Base-by-base conservation (phyloP, 30 jellyfish, hydroid and myxozoan genomes). In the Hydractinia echinata region DNA sequence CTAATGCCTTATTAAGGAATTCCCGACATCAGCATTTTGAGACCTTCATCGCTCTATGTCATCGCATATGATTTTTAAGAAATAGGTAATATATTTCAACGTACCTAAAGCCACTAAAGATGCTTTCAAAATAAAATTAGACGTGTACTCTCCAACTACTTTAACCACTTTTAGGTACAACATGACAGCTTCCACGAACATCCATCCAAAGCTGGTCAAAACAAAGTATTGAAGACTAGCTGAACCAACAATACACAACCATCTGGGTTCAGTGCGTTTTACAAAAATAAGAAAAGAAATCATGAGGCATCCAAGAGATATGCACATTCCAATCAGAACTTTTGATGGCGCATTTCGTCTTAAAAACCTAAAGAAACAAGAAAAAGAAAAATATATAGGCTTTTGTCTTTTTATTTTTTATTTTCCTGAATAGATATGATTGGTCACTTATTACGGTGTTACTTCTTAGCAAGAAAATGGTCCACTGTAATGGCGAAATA, bases 91-190 rank as follows among this genome's bases (percentile, higher is more conserved):
- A 30, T 0, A 30, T 2, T 30, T 11, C 1, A 9, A 3, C 67
- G 60, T 9, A 71, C 81, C 81, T 3, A 52, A 8, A 8, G 81
- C 50, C 60, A 39, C 81, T 7, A 71, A 52, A 7, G 60, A 50
- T 19, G 81, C 55, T 71, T 71, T 71, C 52, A 71, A 7, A 4
- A 71, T 8, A 58, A 71, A 71, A 9, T 52, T 48, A 50, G 55
- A n/a, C 50, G 81, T n/a, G 50, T n/a, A 71, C 61, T 71, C 81
- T 19, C 81, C 81, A 5, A 52, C 50, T 48, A 71, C 52, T 52
- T 71, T 71, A 58, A 71, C 81, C 8, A 71, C 81, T 5, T 71
- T 71, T 52, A 71, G 50, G n/a, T 71, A 71, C n/a, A 71, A 19
- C 8, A 58, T 71, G 13, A 71, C 30, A 54, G 81, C 81, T 19